A percentile compares a stretch with the other conserved stretches of the same genome.
phyloP scores from a whole-genome alignment of 2,797 vertebrate genomes.

The Rhinophrynus dorsalis region DNA sequence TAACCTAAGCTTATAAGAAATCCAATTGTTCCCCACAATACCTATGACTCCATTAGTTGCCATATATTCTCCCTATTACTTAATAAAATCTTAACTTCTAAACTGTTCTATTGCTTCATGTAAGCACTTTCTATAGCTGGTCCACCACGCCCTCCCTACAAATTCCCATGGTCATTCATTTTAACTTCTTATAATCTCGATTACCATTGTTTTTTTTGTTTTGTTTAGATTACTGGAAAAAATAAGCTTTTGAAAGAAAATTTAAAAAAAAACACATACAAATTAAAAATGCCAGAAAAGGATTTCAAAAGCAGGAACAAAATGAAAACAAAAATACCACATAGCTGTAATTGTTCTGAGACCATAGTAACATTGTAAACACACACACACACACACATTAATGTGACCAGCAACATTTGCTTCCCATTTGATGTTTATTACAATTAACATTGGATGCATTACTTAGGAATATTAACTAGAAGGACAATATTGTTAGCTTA shows the following conservation, averaged over 20 bases:
- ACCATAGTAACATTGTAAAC: not conserved
- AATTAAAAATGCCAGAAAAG: not conserved
- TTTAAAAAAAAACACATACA: not conserved
- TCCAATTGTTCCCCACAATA: no score
- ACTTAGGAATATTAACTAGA: conserved; percentile 46
- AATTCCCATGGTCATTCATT: no score
- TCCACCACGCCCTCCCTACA: no score
- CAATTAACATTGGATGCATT: conserved; percentile 46
- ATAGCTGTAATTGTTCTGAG: not conserved
- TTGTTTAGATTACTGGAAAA: no score
- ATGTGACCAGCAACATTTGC: conserved; percentile 40
- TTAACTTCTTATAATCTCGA: no score
- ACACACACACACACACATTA: conserved; percentile 24
- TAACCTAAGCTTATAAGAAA: no score
- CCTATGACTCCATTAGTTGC: no score
- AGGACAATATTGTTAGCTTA: conserved; percentile 7
- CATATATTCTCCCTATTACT: no score
- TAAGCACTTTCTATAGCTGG: no score
- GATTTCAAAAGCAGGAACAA: conserved; percentile 8
- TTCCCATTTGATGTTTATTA: conserved; percentile 45
- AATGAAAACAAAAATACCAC: not conserved
- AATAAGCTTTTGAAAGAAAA: not conserved
- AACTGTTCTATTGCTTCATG: no score
- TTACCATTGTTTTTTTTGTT: no score
- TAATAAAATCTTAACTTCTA: no score